These are phyloP conservation scores for Scomberomorus guttatus DNA, from an alignment of 2,797 vertebrate genomes.

Conservation along the genomic window DNA sequence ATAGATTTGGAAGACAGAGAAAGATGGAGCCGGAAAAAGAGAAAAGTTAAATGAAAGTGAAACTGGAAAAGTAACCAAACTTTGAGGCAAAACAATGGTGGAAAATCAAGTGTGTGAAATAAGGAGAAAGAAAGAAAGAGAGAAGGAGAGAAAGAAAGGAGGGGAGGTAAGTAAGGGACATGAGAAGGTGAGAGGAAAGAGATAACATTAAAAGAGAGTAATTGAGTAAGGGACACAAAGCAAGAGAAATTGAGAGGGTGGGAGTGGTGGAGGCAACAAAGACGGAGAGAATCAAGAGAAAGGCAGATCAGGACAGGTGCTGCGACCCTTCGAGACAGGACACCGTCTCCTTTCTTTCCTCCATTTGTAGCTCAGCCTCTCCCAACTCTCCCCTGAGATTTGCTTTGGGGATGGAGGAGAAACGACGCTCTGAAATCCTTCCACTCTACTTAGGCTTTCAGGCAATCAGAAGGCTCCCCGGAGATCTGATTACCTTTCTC, in stretches of 20 bases:
- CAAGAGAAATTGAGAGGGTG: conserved; percentile 55
- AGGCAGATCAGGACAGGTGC: conserved; percentile 39
- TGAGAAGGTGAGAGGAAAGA: conserved; percentile 50
- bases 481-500: conserved; percentile 80
- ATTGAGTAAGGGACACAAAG: conserved; percentile 61
- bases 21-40: not conserved
- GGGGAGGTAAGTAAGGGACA: not conserved
- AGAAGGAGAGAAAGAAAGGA: not conserved
- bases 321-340: conserved; percentile 45
- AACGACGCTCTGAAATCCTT: conserved; percentile 69
- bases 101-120: conserved; percentile 13
- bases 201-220: conserved; percentile 60
- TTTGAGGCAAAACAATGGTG: conserved; percentile 20
- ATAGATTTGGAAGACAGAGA: conserved; percentile 1
- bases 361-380: conserved; percentile 34
- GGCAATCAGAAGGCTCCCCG: conserved; percentile 76
- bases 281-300: conserved; percentile 25
- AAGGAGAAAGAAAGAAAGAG: not conserved
- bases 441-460: conserved; percentile 75
- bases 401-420: conserved; percentile 42
- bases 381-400: conserved; percentile 43
- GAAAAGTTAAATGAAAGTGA: conserved; percentile 62
- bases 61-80: conserved; percentile 46
- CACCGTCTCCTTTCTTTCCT: conserved; percentile 33
- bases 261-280: conserved; percentile 61